Conservation (phyloP, 2,113 vertebrate genomes). For the Epinephelus moara region DNA sequence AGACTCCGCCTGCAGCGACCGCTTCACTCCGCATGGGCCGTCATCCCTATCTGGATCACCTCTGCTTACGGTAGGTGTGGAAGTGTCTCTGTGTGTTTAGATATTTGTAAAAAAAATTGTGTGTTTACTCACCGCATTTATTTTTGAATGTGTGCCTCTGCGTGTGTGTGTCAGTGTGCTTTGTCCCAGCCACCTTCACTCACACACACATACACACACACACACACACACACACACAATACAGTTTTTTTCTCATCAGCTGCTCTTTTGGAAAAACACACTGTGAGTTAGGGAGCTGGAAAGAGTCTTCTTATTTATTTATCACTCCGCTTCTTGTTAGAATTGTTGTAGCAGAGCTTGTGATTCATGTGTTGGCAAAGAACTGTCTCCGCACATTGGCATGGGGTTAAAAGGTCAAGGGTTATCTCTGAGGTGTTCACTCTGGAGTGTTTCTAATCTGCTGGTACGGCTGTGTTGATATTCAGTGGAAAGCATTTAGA, state of each 20-base stretch:
- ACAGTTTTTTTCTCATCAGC: conserved; percentile 23
- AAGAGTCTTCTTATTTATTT: background rate
- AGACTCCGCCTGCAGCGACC: conserved; percentile 85
- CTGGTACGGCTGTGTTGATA: background rate
- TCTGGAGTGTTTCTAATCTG: conserved; percentile 5
- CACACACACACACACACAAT: background rate
- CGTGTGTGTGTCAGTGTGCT: conserved; percentile 30
- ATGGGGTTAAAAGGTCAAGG: conserved; percentile 65
- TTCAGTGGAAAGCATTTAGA: background rate
- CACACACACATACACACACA: no score
- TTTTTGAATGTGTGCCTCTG: conserved; percentile 24
- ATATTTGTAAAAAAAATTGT: conserved; percentile 23
- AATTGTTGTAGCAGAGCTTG: background rate
- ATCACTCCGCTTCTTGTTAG: background rate
- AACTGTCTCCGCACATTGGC: background rate
- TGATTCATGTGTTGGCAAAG: background rate
- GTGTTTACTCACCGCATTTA: conserved; percentile 15
- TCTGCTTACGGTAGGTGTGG: conserved; percentile 68
- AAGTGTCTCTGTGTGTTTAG: conserved; percentile 29
- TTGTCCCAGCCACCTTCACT: conserved; percentile 10
- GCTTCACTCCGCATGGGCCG: conserved; percentile 75
- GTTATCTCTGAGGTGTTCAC: conserved; percentile 32
- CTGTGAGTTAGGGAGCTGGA: background rate
- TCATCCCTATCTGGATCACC: conserved; percentile 84
- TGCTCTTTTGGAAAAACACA: conserved; percentile 8